Evolutionary conservation across 2,113 vertebrate species (phyloP).

Genomic region (Arvicanthis niloticus): DNA sequence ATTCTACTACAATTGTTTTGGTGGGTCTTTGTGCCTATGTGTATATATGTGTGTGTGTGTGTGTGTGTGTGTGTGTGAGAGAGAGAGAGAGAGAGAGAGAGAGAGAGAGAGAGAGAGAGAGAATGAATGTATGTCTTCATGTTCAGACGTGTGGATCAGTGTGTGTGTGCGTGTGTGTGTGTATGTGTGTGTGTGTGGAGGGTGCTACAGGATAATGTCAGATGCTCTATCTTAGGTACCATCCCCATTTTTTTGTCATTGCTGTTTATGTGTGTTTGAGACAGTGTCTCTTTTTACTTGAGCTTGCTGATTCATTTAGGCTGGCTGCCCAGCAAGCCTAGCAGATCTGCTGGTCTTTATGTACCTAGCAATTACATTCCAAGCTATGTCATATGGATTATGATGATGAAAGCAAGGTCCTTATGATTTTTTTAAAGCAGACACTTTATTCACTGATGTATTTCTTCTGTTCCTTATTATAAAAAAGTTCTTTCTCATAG

Average conservation of each 20-base stretch:
- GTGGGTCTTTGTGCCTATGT: background rate
- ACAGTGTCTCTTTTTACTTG: background rate
- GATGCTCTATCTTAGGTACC: background rate
- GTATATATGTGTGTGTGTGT: background rate
- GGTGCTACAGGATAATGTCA: background rate
- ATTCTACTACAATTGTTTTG: background rate
- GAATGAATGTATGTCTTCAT: background rate
- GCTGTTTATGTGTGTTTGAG: background rate
- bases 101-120: too few relatives aligned
- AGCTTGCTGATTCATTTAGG: background rate
- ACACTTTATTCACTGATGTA: background rate
- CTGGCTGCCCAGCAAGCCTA: background rate
- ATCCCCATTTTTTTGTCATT: background rate
- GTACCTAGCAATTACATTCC: background rate
- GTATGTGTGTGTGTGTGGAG: background rate
- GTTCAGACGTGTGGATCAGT: too few relatives aligned
- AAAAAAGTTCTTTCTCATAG: background rate
- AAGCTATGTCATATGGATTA: background rate
- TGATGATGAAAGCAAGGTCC: background rate
- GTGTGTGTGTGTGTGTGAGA: background rate
- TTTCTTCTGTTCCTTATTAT: constrained; percentile 2
- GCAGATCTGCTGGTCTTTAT: background rate
- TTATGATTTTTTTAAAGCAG: background rate
- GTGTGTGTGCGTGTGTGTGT: background rate
- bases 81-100: too few relatives aligned